A percentile compares a stretch with the other conserved stretches of the same genome.
Conservation (phyloP, 2,888 invertebrate species). For the Schizaphis graminum region DNA sequence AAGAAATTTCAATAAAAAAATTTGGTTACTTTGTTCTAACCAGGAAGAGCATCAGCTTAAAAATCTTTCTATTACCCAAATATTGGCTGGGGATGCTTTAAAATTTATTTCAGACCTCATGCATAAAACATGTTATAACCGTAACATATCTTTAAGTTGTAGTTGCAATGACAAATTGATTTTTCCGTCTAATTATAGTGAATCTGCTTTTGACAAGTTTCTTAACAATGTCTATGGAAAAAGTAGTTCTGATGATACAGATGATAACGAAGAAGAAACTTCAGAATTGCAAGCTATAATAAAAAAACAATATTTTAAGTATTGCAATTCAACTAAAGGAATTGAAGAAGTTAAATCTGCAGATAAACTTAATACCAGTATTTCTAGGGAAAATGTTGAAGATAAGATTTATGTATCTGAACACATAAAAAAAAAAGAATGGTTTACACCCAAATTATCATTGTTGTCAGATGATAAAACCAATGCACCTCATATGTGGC, state of each 20-base stretch:
- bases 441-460: constrained; percentile 20
- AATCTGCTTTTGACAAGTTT: not conserved
- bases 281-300: not conserved
- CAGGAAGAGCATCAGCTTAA: constrained; percentile 86
- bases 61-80: constrained; percentile 92
- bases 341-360: not conserved
- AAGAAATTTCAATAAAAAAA: constrained; percentile 74
- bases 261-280: not conserved
- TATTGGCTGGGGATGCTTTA: constrained; percentile 90
- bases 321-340: not conserved
- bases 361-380: too few species aligned
- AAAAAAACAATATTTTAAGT: not conserved
- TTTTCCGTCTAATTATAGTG: not conserved
- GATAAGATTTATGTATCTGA: not conserved
- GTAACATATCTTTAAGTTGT: constrained; percentile 30
- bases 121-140: not conserved
- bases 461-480: constrained; percentile 70
- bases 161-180: not conserved
- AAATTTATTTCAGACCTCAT: constrained; percentile 76
- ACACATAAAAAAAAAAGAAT: not conserved
- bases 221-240: not conserved
- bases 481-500: constrained; percentile 92
- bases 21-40: constrained; percentile 92
- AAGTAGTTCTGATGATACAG: not conserved
- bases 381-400: not conserved